Base-by-base conservation (phyloP, 1,140 invertebrate species). In the Asbolus verrucosus region DNA sequence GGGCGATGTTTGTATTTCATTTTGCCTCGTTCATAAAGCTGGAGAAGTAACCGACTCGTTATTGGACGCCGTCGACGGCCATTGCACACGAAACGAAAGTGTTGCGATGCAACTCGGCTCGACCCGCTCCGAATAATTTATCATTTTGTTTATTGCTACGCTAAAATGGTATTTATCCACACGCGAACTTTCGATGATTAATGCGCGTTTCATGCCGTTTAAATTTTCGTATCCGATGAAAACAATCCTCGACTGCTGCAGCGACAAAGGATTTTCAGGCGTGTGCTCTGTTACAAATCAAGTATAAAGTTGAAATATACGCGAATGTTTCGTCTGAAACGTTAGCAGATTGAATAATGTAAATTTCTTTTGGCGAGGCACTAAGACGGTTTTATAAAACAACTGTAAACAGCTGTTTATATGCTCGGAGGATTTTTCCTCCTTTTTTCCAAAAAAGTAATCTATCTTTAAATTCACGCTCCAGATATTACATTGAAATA, bases 401-500 rank as follows among this genome's bases (percentile, higher is more conserved):
- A 43, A 43, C 39, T 16, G 39, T 16, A 16, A 43, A 43, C 39
- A 43, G 15, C 39, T 43, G 39, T 43, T 43, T 43, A 43, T 16
- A 9, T 43, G 13, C 15, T 14, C 15, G 15, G 15, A 3, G 9
- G 5, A 16, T 43, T 43, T 43, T 43, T 14, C 13, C 16, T 43
- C 16, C 9, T 43, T 43, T 43, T 43, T 3, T 14, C 4, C 11
- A 14, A 14, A 4, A 43, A 43, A 50, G 43, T 54, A 54, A 54
- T 54, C 46, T 54, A 14, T 54, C 46, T 54, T 54, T 54, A 27
- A 11, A 54, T 27, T 54, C 21, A 31, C 46, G 46, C 21, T 31
- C 18, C 19, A 54, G 46, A 31, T 54, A 8, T 54, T 19, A n/a
- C 11, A 36, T 36, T n/a, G 6, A 36, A 36, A 36, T 36, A 36